Base-by-base conservation (phyloP, 1,140 invertebrate species). In the Caerostris extrusa region DNA sequence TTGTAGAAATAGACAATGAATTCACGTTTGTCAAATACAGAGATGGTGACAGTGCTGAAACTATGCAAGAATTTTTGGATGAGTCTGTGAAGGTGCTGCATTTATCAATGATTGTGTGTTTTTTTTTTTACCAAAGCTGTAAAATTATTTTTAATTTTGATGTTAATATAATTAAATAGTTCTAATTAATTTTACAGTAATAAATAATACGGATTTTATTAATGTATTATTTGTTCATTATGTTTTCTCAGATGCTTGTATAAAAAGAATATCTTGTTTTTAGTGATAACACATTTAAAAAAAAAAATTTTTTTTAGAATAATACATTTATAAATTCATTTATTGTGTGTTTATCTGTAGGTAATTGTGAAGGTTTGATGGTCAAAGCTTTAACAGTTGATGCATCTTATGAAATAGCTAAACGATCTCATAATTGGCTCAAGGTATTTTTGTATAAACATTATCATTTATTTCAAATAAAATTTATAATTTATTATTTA, bases 321-420 rank as follows among this genome's bases (percentile, higher is more conserved):
- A 34, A 34, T 34, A 2, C 34, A 34, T 34, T 34, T 34, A 34
- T 34, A 34, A 34, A 34, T 34, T 34, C 34, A 34, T 34, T 34
- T 34, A 34, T 34, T 34, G 34, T 34, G 34, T 34, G 34, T 34
- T 34, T 34, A 34, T 34, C 34, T 94, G 50, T 95, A 98, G 98
- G 98, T 60, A 99, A 99, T 95, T 99, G 99, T 96, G 99, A 99
- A 96, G 99, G 99, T 12, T 96, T 99, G 8, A 99, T 99, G 99
- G 98, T 99, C 1, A 99, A 99, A 96, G 99, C 99, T 0, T 96
- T 99, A 61, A 97, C 98, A 95, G 97, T 97, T 93, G 98, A 99
- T 95, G 98, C 99, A 1, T 98, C 98, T 0, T 99, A 99, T 96
- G 99, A 99, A 97, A 99, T 99, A 95, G 99, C 99, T 0, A 99